Evolutionary conservation across 1,140 invertebrate genomes (phyloP).

Genomic region (Caenorhabditis inopinata): DNA sequence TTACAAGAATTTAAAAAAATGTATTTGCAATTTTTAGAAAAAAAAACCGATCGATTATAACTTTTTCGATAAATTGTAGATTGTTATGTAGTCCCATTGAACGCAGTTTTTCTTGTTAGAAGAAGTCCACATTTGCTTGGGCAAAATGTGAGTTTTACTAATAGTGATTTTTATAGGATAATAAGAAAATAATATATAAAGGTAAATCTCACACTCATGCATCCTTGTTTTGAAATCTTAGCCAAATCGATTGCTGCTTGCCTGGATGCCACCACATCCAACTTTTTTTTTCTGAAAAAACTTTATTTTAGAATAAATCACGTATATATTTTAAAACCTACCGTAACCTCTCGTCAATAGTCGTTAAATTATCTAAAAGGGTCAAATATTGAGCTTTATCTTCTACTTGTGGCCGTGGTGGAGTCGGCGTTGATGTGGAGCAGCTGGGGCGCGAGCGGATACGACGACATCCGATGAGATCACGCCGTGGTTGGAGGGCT

Average conservation of each 20-base stretch:
- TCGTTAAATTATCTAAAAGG: slow-evolving; percentile 38
- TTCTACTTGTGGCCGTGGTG: background rate
- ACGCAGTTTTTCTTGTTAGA: no score
- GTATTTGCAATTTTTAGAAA: no score
- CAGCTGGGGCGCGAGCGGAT: slow-evolving; percentile 18
- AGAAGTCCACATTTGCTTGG: no score
- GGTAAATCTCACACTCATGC: background rate
- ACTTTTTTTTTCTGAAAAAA: slow-evolving; percentile 42
- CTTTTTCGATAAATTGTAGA: no score
- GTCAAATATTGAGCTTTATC: background rate
- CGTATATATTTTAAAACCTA: background rate
- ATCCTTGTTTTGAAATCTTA: slow-evolving; percentile 34
- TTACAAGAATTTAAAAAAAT: no score
- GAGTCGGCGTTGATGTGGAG: slow-evolving; percentile 9
- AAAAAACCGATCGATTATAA: no score
- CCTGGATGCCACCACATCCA: slow-evolving; percentile 46
- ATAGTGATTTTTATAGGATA: no score
- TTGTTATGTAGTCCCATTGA: no score
- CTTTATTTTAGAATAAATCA: background rate
- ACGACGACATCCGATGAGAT: slow-evolving; percentile 49
- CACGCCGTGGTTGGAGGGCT: slow-evolving; percentile 52
- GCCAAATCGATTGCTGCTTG: slow-evolving; percentile 44
- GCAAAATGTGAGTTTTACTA: no score
- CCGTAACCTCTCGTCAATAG: slow-evolving; percentile 29
- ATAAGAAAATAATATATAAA: no score